Percentiles rank a stretch among this genome's conserved stretches.
These are phyloP conservation scores for Epicauta chinensis DNA, from an alignment of 1,140 invertebrate species.

Conservation along the genomic window DNA sequence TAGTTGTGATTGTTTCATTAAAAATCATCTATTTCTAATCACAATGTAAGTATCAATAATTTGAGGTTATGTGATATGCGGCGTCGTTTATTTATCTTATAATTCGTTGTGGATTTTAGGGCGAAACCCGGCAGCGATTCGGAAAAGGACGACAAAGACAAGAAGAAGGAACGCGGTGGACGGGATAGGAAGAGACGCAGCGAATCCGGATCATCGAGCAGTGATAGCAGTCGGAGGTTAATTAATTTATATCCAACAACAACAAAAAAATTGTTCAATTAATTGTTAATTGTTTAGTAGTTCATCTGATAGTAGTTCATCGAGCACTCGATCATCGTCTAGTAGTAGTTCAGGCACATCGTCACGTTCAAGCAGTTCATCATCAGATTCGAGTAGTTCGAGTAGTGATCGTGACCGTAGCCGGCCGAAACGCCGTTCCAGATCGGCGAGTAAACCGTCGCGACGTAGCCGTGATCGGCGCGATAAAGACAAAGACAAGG, in stretches of 20 bases:
- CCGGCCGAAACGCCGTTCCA: constrained; percentile 47
- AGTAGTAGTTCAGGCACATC: constrained; percentile 64
- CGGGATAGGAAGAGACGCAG: constrained; percentile 60
- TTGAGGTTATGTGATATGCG: constrained; percentile 2
- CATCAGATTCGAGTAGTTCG: constrained; percentile 49
- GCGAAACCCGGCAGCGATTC: constrained; percentile 33
- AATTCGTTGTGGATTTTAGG: constrained; percentile 21
- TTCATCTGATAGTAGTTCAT: constrained; percentile 69
- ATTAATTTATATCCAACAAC: constrained; percentile 15
- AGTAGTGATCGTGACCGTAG: constrained; percentile 54
- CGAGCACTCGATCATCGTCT: constrained; percentile 51
- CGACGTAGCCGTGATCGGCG: constrained; percentile 43
- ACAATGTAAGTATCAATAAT: constrained; percentile 1
- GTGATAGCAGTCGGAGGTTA: constrained; percentile 72
- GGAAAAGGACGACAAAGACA: constrained; percentile 56
- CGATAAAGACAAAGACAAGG: constrained; percentile 47
- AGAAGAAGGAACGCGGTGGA: constrained; percentile 56
- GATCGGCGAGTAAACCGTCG: constrained; percentile 38
- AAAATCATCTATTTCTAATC: not conserved
- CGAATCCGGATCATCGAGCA: constrained; percentile 66
- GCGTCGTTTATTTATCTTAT: not conserved
- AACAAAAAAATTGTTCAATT: constrained; percentile 9
- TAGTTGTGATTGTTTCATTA: too few species aligned
- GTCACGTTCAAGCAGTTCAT: constrained; percentile 67
- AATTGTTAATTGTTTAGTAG: constrained; percentile 43